Percentiles rank a stretch among this genome's conserved stretches.
Evolutionary conservation across 2,888 invertebrate genomes (phyloP).

Genomic region (Hypercompe scribonia): DNA sequence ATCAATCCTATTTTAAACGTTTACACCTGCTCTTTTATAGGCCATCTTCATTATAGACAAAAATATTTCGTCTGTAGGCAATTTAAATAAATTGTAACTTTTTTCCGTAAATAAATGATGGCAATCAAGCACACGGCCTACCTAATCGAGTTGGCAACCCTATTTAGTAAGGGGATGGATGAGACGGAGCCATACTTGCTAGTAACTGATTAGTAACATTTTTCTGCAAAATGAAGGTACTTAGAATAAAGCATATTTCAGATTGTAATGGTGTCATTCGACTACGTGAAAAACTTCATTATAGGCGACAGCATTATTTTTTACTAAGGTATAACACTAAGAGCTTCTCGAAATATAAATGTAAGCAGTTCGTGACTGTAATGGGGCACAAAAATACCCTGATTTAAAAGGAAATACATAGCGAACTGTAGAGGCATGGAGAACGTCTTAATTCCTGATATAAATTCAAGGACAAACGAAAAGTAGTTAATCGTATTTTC

Average conservation of each 20-base stretch:
- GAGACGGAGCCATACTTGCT: neutral
- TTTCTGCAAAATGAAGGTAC: conserved; percentile 1
- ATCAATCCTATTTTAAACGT: neutral
- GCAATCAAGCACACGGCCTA: neutral
- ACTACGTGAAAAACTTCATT: neutral
- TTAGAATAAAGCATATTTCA: neutral
- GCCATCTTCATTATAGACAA: neutral
- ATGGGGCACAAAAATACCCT: conserved; percentile 1
- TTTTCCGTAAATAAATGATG: neutral
- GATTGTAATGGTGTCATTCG: neutral
- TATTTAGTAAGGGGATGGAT: neutral
- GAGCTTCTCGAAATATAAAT: neutral
- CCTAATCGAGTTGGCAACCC: conserved; percentile 1
- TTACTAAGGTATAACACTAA: neutral
- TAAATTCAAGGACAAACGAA: too few species aligned
- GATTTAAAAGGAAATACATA: too few species aligned
- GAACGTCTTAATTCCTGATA: neutral
- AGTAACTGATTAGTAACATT: neutral
- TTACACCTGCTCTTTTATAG: neutral
- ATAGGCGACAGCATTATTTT: neutral
- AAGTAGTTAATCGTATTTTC: too few species aligned
- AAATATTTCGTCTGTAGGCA: neutral
- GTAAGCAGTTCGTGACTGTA: neutral
- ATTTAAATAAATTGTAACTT: neutral
- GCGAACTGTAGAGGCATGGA: neutral